A percentile compares a stretch with the other conserved stretches of the same genome.
Conservation (phyloP, 2,797 vertebrate genomes). For the Thunnus albacares region DNA sequence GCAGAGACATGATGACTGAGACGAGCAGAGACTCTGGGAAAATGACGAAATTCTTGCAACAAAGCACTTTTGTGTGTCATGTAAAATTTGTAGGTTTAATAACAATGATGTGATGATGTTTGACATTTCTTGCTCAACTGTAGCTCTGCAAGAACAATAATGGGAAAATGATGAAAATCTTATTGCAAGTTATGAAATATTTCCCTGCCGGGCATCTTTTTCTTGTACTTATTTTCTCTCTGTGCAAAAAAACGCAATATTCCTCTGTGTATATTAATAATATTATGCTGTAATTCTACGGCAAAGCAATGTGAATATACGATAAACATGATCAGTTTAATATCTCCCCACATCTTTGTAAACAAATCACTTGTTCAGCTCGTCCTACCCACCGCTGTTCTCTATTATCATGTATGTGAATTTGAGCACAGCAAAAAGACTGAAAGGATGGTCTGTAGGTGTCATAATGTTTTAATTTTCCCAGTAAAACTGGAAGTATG, state of each 20-base stretch:
- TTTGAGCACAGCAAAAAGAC: neutral
- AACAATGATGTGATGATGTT: neutral
- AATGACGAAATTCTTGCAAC: neutral
- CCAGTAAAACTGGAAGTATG: neutral
- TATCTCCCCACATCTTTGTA: constrained; percentile 21
- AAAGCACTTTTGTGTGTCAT: neutral
- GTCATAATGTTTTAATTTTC: neutral
- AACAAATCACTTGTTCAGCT: neutral
- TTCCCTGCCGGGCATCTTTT: neutral
- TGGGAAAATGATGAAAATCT: neutral
- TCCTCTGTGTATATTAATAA: constrained; percentile 7
- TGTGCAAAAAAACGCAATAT: neutral
- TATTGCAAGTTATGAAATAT: neutral
- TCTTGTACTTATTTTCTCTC: neutral
- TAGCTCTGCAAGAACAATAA: neutral
- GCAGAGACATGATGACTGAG: neutral
- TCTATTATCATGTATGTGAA: neutral
- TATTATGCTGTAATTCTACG: neutral
- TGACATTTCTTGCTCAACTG: neutral
- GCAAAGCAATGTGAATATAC: neutral
- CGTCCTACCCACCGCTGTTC: neutral
- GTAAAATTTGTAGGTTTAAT: constrained; percentile 1
- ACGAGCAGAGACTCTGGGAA: neutral
- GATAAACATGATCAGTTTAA: constrained; percentile 43
- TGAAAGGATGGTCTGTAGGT: neutral